Base-by-base conservation (phyloP, 1,140 invertebrate species). In the Nymphalis io region DNA sequence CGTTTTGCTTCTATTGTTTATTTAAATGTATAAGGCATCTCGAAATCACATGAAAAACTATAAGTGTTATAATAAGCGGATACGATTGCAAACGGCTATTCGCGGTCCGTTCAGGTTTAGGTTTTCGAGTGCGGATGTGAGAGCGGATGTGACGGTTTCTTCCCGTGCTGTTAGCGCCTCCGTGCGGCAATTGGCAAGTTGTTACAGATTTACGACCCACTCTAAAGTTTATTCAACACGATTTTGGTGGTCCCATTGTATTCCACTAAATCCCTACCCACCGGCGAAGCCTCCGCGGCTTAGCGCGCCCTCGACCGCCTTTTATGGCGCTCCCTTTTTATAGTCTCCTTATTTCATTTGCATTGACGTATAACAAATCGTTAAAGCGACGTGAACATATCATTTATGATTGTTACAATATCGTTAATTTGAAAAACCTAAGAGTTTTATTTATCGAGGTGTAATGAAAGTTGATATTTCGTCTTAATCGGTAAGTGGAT, bases 231-330 rank as follows among this genome's bases (percentile, higher is more conserved):
- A 87, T 88, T 82, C 85, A 78, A 79, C 74, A 75, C 87, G 72
- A 83, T 88, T 88, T 80, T 83, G 87, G 89, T 89, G 89, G 89
- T 91, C 88, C 88, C 81, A 91, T 91, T 91, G 89, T 91, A 76
- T 84, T 82, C 80, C 42, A 51, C 77, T 80, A 83, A 84, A 76
- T 74, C 82, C 79, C 73, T 82, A 81, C 75, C 79, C 83, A 81
- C 79, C 83, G 80, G 72, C 68, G 80, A 60, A 59, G 73, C 65
- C 71, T 64, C 18, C 66, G 67, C 82, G 63, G 83, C 83, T 84
- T 80, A 85, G 74, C 75, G 72, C 73, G 74, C 75, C 73, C 80
- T 81, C 83, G 67, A 78, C 78, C 79, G 70, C 78, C 80, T 83
- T 87, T 88, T 87, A 89, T 86, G 82, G 80, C 78, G 69, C 70